A percentile compares a stretch with the other conserved stretches of the same genome.
Conservation (phyloP, 2,113 vertebrate species). For the Dipodomys spectabilis region DNA sequence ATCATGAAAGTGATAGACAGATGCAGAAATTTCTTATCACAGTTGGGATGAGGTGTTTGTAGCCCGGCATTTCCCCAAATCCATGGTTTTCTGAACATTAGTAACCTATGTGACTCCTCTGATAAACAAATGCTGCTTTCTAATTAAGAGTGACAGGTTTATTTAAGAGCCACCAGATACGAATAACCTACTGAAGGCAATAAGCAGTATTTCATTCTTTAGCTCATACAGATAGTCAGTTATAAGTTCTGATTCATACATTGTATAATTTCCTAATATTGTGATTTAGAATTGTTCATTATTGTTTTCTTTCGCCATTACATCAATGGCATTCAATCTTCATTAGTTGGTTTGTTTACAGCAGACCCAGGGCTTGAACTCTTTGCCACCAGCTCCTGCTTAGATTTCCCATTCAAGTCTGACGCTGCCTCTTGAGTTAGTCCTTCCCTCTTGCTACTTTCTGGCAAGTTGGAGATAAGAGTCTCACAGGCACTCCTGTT, state of each 20-base stretch:
- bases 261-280: not conserved
- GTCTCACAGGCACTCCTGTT: too few relatives aligned
- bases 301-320: too few relatives aligned
- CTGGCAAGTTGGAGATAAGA: too few relatives aligned
- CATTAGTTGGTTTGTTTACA: too few relatives aligned
- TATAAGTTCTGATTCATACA: not conserved
- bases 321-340: too few relatives aligned
- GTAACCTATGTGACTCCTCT: not conserved
- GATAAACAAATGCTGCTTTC: slow-evolving; percentile 42
- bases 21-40: slow-evolving; percentile 43
- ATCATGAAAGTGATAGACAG: slow-evolving; percentile 28
- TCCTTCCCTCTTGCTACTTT: too few relatives aligned
- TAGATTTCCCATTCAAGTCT: too few relatives aligned
- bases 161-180: not conserved
- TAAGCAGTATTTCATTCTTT: too few relatives aligned
- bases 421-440: too few relatives aligned
- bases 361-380: too few relatives aligned
- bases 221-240: too few relatives aligned
- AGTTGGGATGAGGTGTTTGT: slow-evolving; percentile 25
- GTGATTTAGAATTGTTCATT: not conserved
- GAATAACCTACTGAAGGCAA: not conserved
- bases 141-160: not conserved
- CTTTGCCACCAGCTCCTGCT: too few relatives aligned
- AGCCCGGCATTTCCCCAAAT: not conserved
- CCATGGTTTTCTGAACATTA: slow-evolving; percentile 30